phyloP scores from a whole-genome alignment of 2,888 invertebrate species.

The Caenorhabditis zanzibari region DNA sequence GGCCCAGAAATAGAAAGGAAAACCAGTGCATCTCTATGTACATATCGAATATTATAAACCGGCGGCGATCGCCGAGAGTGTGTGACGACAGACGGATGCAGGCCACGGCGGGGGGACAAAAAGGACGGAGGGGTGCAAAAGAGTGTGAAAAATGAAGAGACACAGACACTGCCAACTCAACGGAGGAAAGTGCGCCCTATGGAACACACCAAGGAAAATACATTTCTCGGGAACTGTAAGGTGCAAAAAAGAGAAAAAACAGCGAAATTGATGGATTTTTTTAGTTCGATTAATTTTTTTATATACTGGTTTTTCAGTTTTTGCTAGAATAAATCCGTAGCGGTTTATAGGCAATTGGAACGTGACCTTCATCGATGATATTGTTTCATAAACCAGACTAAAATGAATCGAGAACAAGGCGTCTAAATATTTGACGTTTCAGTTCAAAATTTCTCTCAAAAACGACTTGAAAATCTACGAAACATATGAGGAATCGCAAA shows the following conservation, averaged over 20 bases:
- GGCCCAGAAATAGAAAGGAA: not conserved
- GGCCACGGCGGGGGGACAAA: not conserved
- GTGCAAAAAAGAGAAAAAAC: not conserved
- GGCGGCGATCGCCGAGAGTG: constrained; percentile 61
- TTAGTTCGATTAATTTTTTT: no score
- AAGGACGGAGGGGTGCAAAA: constrained; percentile 3
- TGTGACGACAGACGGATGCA: constrained; percentile 28
- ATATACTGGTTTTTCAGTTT: no score
- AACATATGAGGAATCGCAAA: no score
- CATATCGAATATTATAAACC: constrained; percentile 59
- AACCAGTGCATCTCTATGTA: constrained; percentile 50
- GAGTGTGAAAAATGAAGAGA: not conserved
- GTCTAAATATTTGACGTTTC: no score
- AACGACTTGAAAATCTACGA: no score
- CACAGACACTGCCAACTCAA: constrained; percentile 44
- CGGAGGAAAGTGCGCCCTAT: constrained; percentile 21
- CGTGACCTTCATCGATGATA: no score
- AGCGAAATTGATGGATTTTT: not conserved
- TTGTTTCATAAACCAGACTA: no score
- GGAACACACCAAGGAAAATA: not conserved
- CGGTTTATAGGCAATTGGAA: no score
- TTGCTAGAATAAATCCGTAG: no score
- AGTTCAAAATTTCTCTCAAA: no score
- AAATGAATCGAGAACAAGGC: no score
- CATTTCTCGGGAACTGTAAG: not conserved